Conservation (phyloP, 2,797 vertebrate species). For the Enteromius viviparus region DNA sequence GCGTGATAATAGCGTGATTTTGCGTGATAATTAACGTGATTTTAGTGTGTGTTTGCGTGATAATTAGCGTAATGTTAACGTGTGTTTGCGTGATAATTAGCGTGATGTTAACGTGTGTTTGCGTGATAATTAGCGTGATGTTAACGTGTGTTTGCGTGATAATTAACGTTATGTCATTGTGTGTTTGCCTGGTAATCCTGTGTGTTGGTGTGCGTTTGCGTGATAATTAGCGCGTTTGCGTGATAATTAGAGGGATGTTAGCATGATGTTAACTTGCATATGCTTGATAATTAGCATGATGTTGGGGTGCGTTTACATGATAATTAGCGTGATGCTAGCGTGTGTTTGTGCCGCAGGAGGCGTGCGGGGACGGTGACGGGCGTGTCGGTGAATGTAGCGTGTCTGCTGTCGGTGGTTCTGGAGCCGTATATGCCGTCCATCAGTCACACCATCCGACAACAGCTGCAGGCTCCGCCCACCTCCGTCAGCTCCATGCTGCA, state of each 20-base stretch:
- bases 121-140: too few species aligned
- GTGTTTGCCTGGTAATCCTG: too few species aligned
- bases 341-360: constrained; percentile 72
- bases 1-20: too few species aligned
- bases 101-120: too few species aligned
- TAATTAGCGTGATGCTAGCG: neutral
- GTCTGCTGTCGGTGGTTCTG: constrained; percentile 85
- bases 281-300: too few species aligned
- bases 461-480: constrained; percentile 79
- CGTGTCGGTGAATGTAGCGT: constrained; percentile 88
- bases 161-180: too few species aligned
- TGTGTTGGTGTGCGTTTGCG: too few species aligned
- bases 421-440: constrained; percentile 90
- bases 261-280: too few species aligned
- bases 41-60: neutral
- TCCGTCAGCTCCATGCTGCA: constrained; percentile 73
- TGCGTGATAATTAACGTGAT: too few species aligned
- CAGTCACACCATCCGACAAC: constrained; percentile 85
- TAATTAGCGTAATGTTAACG: neutral
- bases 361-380: constrained; percentile 90
- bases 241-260: too few species aligned
- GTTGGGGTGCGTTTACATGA: neutral
- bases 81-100: neutral
- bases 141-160: too few species aligned
- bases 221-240: too few species aligned